phyloP scores from a whole-genome alignment of 2,888 invertebrate genomes.

The Drosophila quinaria region DNA sequence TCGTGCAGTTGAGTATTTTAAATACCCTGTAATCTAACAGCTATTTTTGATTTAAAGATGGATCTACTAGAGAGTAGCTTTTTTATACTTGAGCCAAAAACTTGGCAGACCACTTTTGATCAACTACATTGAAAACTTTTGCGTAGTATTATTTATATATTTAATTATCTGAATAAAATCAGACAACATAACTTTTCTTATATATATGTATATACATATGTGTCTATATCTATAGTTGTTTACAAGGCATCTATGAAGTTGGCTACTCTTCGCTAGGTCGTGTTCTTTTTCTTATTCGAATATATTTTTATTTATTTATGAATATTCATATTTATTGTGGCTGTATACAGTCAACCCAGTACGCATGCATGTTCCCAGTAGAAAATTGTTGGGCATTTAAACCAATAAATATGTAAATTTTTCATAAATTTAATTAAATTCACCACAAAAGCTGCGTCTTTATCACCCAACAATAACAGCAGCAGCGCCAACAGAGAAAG shows the following conservation, averaged over 20 bases:
- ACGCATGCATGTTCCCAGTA: conserved; percentile 52
- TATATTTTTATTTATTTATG: conserved; percentile 47
- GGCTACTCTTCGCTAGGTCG: no score
- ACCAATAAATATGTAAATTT: conserved; percentile 83
- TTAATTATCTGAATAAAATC: no score
- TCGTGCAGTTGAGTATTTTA: conserved; percentile 4
- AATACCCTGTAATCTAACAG: conserved; percentile 1
- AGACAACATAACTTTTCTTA: no score
- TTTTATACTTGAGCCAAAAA: no score
- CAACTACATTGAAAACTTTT: no score
- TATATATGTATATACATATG: no score
- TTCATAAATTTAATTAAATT: conserved; percentile 82
- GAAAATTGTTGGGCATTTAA: conserved; percentile 72
- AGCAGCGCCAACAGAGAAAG: conserved; percentile 46
- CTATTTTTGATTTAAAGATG: no score
- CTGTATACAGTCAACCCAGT: conserved; percentile 40
- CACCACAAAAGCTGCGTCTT: conserved; percentile 71
- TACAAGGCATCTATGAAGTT: not conserved
- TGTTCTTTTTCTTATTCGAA: conserved; percentile 35
- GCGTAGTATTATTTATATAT: no score
- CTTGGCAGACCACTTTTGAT: no score
- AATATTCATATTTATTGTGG: conserved; percentile 67
- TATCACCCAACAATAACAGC: conserved; percentile 41
- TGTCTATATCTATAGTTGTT: not conserved
- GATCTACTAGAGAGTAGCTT: no score